Evolutionary conservation across 2,888 invertebrate genomes (phyloP).

Genomic region (Pomacea canaliculata): DNA sequence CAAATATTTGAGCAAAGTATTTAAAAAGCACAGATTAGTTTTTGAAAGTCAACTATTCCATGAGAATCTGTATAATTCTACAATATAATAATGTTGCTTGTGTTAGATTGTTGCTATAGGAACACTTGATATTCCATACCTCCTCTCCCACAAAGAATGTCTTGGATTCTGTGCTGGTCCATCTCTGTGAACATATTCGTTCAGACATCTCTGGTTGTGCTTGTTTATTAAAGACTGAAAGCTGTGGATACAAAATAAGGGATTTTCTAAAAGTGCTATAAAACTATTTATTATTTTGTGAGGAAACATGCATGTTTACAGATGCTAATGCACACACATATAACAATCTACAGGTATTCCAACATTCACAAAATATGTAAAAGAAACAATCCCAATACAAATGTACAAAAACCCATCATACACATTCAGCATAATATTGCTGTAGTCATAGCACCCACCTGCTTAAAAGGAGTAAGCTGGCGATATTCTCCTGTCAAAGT

Average conservation of each 20-base stretch:
- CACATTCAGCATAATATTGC: too few relatives aligned
- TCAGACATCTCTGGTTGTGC: conserved; percentile 79
- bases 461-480: conserved; percentile 56
- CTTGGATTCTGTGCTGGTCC: conserved; percentile 62
- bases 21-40: neutral
- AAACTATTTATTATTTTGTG: too few relatives aligned
- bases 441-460: conserved; percentile 41
- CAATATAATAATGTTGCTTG: too few relatives aligned
- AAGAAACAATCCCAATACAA: too few relatives aligned
- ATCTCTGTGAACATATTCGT: conserved; percentile 60
- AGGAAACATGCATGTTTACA: too few relatives aligned
- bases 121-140: conserved; percentile 66
- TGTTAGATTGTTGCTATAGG: too few relatives aligned
- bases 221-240: conserved; percentile 85
- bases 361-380: neutral
- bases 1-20: neutral
- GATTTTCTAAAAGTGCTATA: neutral
- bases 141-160: conserved; percentile 82
- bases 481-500: conserved; percentile 58
- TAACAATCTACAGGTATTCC: neutral
- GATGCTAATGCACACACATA: neutral
- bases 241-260: conserved; percentile 40
- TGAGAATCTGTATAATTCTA: neutral
- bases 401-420: too few relatives aligned
- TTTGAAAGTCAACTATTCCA: too few relatives aligned